Conservation (phyloP, 2,113 vertebrate species). For the Nothocercus nigrocapillus region DNA sequence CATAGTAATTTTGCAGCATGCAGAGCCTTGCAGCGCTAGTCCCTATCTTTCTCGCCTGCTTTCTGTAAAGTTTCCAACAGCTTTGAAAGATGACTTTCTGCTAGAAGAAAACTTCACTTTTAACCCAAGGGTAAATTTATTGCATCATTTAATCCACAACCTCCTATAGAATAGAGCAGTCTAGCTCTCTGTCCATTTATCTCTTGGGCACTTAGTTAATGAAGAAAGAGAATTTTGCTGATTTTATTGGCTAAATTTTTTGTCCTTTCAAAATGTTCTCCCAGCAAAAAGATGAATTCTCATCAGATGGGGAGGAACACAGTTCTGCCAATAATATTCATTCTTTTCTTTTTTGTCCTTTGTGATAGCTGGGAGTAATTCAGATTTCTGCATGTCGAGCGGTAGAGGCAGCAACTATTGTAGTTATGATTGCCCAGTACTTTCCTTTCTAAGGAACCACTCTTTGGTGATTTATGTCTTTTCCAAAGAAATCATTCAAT, state of each 20-base stretch:
- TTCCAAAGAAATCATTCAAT: not conserved
- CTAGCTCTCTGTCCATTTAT: not conserved
- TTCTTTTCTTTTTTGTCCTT: not conserved
- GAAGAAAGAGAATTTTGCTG: constrained; percentile 25
- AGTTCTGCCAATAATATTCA: not conserved
- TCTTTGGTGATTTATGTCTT: not conserved
- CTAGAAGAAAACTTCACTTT: not conserved
- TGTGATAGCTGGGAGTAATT: not conserved
- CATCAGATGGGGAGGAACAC: not conserved
- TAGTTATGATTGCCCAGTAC: not conserved
- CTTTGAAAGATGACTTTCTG: constrained; percentile 4
- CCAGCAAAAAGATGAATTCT: not conserved
- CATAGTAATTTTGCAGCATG: not conserved
- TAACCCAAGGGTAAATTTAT: constrained; percentile 6
- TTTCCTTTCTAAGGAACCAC: not conserved
- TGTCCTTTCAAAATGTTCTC: not conserved
- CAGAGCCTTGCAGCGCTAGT: not conserved
- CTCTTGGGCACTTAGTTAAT: constrained; percentile 39
- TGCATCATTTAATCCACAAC: not conserved
- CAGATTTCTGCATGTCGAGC: not conserved
- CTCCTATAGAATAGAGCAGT: not conserved
- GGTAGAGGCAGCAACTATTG: not conserved
- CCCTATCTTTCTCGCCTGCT: not conserved
- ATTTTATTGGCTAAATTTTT: not conserved
- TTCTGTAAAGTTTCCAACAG: not conserved